These are phyloP conservation scores for Gymnocypris eckloni DNA, from an alignment of 2,797 vertebrate species.

Conservation along the genomic window DNA sequence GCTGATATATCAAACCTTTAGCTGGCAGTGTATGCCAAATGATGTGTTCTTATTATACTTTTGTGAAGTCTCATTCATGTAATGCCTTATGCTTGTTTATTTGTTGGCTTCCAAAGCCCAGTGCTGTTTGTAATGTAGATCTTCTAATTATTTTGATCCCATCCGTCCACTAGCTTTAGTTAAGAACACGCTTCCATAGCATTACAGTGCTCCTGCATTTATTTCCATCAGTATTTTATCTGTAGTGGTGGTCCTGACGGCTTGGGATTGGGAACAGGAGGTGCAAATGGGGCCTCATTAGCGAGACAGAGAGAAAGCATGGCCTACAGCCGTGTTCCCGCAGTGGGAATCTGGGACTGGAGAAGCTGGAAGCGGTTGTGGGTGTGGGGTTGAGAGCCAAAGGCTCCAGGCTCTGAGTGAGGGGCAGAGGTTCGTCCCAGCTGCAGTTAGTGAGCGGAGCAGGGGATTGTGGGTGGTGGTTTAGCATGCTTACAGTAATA, in stretches of 20 bases:
- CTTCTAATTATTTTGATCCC: neutral
- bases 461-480: slow-evolving; percentile 34
- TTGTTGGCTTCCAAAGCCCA: neutral
- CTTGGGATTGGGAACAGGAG: slow-evolving; percentile 46
- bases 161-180: slow-evolving; percentile 27
- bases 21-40: no score
- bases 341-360: slow-evolving; percentile 68
- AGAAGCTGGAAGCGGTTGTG: slow-evolving; percentile 74
- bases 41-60: neutral
- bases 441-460: slow-evolving; percentile 17
- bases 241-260: slow-evolving; percentile 45
- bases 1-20: neutral
- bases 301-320: slow-evolving; percentile 57
- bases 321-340: slow-evolving; percentile 60
- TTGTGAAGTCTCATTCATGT: neutral
- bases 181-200: slow-evolving; percentile 17
- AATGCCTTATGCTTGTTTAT: neutral
- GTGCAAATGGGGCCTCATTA: slow-evolving; percentile 62
- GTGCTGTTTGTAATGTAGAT: neutral
- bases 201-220: slow-evolving; percentile 25
- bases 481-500: slow-evolving; percentile 31
- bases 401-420: slow-evolving; percentile 4
- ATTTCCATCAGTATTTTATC: slow-evolving; percentile 45
- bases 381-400: slow-evolving; percentile 34
- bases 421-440: slow-evolving; percentile 22